Evolutionary conservation across 2,113 vertebrate genomes (phyloP), one percentile per base, ranked within the genome.

Genomic region (Ascaphus truei): DNA sequence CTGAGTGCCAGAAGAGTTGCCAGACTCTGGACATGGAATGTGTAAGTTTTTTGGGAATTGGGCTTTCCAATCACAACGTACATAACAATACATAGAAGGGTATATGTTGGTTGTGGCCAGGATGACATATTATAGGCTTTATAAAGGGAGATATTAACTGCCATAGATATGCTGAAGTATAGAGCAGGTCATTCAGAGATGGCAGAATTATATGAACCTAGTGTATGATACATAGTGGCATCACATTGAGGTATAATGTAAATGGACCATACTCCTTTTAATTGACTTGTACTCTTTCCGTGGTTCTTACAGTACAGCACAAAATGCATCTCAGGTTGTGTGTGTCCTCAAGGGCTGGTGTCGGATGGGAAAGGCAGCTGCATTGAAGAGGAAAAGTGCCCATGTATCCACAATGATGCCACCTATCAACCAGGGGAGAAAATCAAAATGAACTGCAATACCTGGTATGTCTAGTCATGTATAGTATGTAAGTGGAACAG

Each of bases 1-100:
- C 86, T 0, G 92, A 92, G 74, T 98, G 97, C 68, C 92, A 94
- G 73, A 96, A 91, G 77, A 97, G 93, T 77, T 99, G 97, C 73
- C 81, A 87, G 57, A 93, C 89, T 2, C 79, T 95, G 72, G 93
- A 98, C 68, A 93, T 94, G 91, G 77, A 79, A 65, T 99, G 96
- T 13, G 97, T 99, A 77, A 93, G 94, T 89, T 56, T 0, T 25
- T n/a, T n/a, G n/a, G n/a, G n/a, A n/a, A n/a, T n/a, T n/a, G n/a
- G n/a, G n/a, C n/a, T n/a, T n/a, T n/a, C n/a, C n/a, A n/a, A n/a
- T n/a, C n/a, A n/a, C n/a, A n/a, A n/a, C n/a, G n/a, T n/a, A n/a
- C n/a, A n/a, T n/a, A n/a, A n/a, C n/a, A n/a, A n/a, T n/a, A n/a
- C n/a, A n/a, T n/a, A n/a, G n/a, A n/a, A n/a, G n/a, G n/a, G n/a